These are phyloP conservation scores for Torymus auratus DNA, from an alignment of 2,888 invertebrate genomes.

Conservation along the genomic window DNA sequence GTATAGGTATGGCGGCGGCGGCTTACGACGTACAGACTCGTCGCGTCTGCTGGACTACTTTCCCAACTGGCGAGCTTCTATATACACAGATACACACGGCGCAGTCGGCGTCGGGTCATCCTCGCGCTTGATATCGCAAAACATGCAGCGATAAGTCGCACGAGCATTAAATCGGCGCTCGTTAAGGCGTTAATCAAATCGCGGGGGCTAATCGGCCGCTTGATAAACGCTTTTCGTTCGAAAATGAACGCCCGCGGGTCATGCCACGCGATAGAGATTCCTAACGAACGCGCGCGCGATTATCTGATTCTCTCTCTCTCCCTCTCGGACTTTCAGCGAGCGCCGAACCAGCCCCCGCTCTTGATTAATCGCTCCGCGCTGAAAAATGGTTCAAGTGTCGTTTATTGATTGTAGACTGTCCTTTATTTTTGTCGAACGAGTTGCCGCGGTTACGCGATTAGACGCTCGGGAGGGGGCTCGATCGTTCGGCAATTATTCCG, in stretches of 20 bases:
- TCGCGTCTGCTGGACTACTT: neutral
- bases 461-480: neutral
- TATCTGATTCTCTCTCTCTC: conserved; percentile 16
- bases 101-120: too few species aligned
- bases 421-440: neutral
- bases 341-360: neutral
- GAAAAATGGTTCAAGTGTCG: conserved; percentile 40
- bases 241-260: conserved; percentile 41
- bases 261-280: conserved; percentile 42
- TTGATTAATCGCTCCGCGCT: conserved; percentile 43
- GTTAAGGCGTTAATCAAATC: conserved; percentile 56
- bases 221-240: conserved; percentile 26
- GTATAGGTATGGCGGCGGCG: too few species aligned
- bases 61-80: too few species aligned
- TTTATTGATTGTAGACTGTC: conserved; percentile 42
- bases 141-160: conserved; percentile 25
- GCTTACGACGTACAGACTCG: neutral
- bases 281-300: conserved; percentile 18
- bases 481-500: conserved; percentile 18
- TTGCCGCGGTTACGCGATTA: too few species aligned
- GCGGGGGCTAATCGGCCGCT: conserved; percentile 43
- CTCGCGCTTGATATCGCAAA: too few species aligned
- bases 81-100: too few species aligned
- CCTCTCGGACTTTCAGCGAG: neutral
- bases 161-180: conserved; percentile 50